Conservation (phyloP, 2,888 invertebrate genomes). For the Campoplex nolae region DNA sequence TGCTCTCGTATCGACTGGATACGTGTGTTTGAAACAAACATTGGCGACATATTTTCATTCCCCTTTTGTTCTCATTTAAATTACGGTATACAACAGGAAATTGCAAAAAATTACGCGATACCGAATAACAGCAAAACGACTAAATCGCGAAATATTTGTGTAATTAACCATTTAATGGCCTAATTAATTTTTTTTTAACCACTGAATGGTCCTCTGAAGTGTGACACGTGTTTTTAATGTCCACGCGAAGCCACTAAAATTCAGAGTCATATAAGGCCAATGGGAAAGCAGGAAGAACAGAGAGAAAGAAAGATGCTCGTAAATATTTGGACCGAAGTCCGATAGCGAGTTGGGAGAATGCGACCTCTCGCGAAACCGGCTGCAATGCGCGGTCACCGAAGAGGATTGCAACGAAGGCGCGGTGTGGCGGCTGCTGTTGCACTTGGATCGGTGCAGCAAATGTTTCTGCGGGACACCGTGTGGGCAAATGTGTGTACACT, state of each 20-base stretch:
- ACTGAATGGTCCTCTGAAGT: background rate
- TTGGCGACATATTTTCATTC: constrained; percentile 13
- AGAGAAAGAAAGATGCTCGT: constrained; percentile 64
- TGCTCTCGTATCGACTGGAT: constrained; percentile 1
- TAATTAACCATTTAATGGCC: background rate
- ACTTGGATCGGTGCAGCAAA: constrained; percentile 22
- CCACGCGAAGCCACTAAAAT: background rate
- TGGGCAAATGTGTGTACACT: constrained; percentile 21
- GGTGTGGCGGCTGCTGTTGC: constrained; percentile 44
- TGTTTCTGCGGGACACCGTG: constrained; percentile 29
- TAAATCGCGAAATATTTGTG: background rate
- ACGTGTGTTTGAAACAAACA: constrained; percentile 2
- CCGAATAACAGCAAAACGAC: background rate
- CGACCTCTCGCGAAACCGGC: constrained; percentile 50
- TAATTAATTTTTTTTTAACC: background rate
- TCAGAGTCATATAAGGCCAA: constrained; percentile 36
- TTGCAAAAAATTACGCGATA: background rate
- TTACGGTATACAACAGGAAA: background rate
- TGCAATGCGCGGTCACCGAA: constrained; percentile 47
- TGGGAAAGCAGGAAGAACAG: background rate
- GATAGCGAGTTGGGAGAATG: constrained; percentile 68
- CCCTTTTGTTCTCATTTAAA: background rate
- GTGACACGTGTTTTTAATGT: constrained; percentile 12
- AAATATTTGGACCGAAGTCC: constrained; percentile 78
- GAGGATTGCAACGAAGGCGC: constrained; percentile 43